phyloP scores from a whole-genome alignment of 2,888 invertebrate species.

The Cephalotes varians region DNA sequence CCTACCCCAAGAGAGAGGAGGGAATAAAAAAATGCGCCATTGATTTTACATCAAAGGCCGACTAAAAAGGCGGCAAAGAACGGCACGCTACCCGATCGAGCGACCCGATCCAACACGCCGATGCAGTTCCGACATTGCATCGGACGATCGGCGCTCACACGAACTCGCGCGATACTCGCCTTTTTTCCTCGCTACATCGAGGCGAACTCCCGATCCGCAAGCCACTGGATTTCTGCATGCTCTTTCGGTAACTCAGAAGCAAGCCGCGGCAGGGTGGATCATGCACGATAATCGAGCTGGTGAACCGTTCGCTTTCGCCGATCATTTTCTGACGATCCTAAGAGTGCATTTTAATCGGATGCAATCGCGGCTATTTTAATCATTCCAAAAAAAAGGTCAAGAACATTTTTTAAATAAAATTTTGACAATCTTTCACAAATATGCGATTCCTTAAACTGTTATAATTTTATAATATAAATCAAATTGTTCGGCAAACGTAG shows the following conservation, averaged over 20 bases:
- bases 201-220: slow-evolving; percentile 42
- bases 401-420: slow-evolving; percentile 1
- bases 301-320: slow-evolving; percentile 65
- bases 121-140: slow-evolving; percentile 75
- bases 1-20: slow-evolving; percentile 80
- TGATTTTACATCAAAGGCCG: slow-evolving; percentile 86
- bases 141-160: slow-evolving; percentile 69
- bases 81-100: slow-evolving; percentile 82
- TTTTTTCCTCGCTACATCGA: slow-evolving; percentile 57
- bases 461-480: background rate
- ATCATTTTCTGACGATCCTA: slow-evolving; percentile 57
- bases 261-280: slow-evolving; percentile 55
- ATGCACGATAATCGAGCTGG: slow-evolving; percentile 68
- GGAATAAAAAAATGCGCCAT: slow-evolving; percentile 82
- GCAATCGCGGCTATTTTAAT: slow-evolving; percentile 59
- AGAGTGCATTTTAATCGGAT: slow-evolving; percentile 53
- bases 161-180: slow-evolving; percentile 64
- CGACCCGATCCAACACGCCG: slow-evolving; percentile 79
- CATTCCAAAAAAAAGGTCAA: background rate
- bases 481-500: background rate
- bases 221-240: slow-evolving; percentile 44
- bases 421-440: background rate
- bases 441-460: background rate
- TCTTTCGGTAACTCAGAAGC: slow-evolving; percentile 69
- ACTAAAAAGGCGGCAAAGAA: slow-evolving; percentile 85